Conservation (phyloP, 2,113 vertebrate species). For the Rhodinocichla rosea region DNA sequence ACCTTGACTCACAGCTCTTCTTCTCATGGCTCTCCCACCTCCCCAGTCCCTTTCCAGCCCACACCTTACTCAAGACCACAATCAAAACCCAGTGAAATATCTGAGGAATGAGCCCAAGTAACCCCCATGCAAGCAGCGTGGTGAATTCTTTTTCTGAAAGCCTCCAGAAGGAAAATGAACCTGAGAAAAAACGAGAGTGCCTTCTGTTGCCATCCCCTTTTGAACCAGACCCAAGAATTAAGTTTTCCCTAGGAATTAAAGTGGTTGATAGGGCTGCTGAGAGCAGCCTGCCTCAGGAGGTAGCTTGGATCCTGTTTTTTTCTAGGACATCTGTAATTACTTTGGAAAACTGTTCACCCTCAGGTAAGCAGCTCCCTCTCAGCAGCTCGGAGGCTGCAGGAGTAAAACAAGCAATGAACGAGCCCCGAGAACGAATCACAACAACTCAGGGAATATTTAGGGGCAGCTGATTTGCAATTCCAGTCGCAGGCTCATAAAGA, state of each 20-base stretch:
- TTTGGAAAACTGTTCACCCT: neutral
- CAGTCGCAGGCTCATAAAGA: neutral
- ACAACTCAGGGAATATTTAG: neutral
- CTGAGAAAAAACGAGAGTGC: rapidly evolving
- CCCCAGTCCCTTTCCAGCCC: neutral
- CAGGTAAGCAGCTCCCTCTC: neutral
- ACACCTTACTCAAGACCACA: neutral
- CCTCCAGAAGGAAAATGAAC: neutral
- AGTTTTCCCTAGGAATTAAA: neutral
- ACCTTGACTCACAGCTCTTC: neutral
- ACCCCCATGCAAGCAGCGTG: neutral
- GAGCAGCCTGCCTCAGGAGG: neutral
- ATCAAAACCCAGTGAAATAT: neutral
- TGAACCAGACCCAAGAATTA: neutral
- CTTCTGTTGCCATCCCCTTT: neutral
- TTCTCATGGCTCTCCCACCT: neutral
- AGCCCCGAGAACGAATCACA: neutral
- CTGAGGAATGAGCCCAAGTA: neutral
- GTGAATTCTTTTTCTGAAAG: neutral
- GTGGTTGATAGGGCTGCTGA: neutral
- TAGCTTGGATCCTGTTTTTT: neutral
- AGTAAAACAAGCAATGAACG: neutral
- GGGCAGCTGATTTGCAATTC: neutral
- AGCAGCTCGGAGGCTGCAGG: neutral
- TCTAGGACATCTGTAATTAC: neutral